phyloP scores from a whole-genome alignment of 1,140 invertebrate genomes.

The Anthonomus grandis region DNA sequence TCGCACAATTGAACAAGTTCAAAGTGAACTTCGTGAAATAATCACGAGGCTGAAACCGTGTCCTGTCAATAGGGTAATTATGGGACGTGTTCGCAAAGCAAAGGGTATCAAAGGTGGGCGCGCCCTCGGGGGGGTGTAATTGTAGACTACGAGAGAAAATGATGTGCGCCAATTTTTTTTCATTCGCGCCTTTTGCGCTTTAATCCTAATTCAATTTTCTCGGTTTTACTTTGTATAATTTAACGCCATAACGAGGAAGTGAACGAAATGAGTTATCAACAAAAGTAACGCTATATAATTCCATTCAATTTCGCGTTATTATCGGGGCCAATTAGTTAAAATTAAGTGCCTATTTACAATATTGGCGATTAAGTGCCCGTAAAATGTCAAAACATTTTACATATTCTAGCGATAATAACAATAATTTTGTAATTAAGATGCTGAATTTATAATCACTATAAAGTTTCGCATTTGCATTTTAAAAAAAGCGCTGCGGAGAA shows the following conservation, averaged over 20 bases:
- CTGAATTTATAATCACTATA: constrained; percentile 1
- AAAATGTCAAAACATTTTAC: constrained; percentile 12
- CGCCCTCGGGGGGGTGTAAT: constrained; percentile 45
- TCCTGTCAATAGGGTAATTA: constrained; percentile 43
- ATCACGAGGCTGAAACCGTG: constrained; percentile 27
- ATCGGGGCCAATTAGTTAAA: neutral
- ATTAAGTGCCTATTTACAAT: constrained; percentile 1
- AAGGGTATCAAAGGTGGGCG: constrained; percentile 46
- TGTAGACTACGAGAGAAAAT: constrained; percentile 47
- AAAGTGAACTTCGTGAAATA: constrained; percentile 28
- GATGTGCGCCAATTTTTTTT: too few species aligned
- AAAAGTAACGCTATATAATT: constrained; percentile 3
- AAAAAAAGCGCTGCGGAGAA: too few species aligned
- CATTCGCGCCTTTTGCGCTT: too few species aligned
- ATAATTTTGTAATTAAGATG: constrained; percentile 12
- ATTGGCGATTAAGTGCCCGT: constrained; percentile 1
- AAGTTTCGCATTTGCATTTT: neutral
- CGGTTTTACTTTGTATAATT: too few species aligned
- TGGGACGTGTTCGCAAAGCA: constrained; percentile 37
- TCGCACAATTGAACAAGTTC: constrained; percentile 21
- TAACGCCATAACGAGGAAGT: too few species aligned
- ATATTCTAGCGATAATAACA: constrained; percentile 2
- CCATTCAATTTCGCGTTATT: neutral
- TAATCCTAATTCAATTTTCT: too few species aligned
- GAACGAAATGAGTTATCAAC: neutral